phyloP scores from a whole-genome alignment of 2,797 vertebrate genomes.

The Esox masquinongy region DNA sequence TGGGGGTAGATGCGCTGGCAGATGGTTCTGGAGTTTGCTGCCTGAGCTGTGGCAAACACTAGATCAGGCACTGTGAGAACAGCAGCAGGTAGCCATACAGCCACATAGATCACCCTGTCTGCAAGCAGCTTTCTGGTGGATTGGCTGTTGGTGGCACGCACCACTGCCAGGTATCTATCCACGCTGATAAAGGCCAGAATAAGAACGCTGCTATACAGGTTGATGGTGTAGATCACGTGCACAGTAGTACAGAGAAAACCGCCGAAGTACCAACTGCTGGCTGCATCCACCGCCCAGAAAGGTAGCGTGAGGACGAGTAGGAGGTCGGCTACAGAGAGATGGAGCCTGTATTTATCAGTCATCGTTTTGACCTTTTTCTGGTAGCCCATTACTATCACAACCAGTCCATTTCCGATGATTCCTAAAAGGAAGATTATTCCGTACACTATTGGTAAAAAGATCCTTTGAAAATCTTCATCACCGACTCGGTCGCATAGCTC shows the following conservation, averaged over 20 bases:
- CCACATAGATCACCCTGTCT: conserved; percentile 87
- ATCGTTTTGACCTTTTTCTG: conserved; percentile 92
- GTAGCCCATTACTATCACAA: conserved; percentile 94
- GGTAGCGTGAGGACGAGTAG: conserved; percentile 93
- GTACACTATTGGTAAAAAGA: conserved; percentile 90
- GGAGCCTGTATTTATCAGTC: conserved; percentile 97
- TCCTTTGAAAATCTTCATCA: conserved; percentile 81
- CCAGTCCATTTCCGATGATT: conserved; percentile 92
- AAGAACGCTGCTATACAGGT: conserved; percentile 94
- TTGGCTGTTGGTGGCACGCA: conserved; percentile 93
- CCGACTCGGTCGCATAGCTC: conserved; percentile 77
- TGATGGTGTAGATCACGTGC: conserved; percentile 95
- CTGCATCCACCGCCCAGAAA: conserved; percentile 94
- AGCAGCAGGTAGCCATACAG: conserved; percentile 91
- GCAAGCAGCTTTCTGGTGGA: conserved; percentile 85
- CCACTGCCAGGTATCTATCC: conserved; percentile 93
- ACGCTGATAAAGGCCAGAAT: conserved; percentile 98
- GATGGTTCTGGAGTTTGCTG: conserved; percentile 55
- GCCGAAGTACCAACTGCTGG: conserved; percentile 89
- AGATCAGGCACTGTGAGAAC: conserved; percentile 91
- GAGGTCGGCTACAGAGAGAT: conserved; percentile 94
- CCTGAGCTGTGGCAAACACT: conserved; percentile 78
- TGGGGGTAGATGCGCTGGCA: conserved; percentile 89
- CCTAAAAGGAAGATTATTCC: conserved; percentile 93
- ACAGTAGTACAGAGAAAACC: conserved; percentile 86